Evolutionary conservation across 2,113 vertebrate genomes (phyloP), one percentile per base, ranked within the genome.

Genomic region (Ellobius talpinus): DNA sequence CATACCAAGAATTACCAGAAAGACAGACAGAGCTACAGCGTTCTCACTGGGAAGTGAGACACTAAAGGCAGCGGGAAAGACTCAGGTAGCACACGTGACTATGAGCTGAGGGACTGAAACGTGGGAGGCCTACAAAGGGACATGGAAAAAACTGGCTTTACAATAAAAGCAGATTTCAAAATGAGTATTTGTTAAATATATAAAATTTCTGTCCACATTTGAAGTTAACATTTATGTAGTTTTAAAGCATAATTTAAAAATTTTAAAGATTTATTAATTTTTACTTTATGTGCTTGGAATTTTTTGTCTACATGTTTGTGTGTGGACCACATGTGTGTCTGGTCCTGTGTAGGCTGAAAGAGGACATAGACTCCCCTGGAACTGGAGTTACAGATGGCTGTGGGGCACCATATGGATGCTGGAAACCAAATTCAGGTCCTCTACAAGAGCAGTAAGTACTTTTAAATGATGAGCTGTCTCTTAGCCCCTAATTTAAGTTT

Each of bases 121-220:
- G 79, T 21, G 58, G 17, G 81, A 93, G 36, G 65, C 24, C 58
- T 86, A 90, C 76, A 90, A 76, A 92, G 81, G 87, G 47, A 73
- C 3, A 17, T 66, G n/a, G 81, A 6, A 65, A 84, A 84, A 61
- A 76, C 0, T 50, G 52, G 50, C 52, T 93, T 87, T 91, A 65
- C 88, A 31, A 74, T 63, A 55, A 94, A 72, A 65, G 45, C 68
- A 87, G 85, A 87, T 52, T 50, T 7, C 10, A 95, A 72, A 88
- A 81, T 42, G 26, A 39, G 61, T 90, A 68, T 78, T 91, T 96
- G 79, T 95, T 76, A 87, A 79, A 79, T 52, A 92, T 31, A 58
- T 95, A 85, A 84, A 94, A 92, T 1, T 7, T 90, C 45, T 90
- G 16, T 93, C 47, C 82, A 50, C 8, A 78, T 7, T 93, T 87